phyloP scores from a whole-genome alignment of 2,888 invertebrate genomes.

The Nephrotoma guestfalica region DNA sequence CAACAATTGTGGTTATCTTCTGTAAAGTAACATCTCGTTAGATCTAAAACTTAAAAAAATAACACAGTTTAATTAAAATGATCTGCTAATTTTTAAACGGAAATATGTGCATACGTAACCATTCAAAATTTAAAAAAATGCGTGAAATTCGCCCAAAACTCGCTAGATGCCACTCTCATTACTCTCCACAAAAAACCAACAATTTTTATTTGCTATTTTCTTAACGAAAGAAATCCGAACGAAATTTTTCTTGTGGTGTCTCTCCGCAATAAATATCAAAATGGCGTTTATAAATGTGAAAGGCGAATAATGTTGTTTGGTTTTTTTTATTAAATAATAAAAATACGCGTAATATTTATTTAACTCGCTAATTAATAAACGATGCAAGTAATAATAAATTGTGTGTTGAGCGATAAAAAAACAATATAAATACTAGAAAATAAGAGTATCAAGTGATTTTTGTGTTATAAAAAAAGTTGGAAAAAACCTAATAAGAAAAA shows the following conservation, averaged over 20 bases:
- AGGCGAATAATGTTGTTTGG: slow-evolving; percentile 37
- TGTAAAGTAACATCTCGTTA: too few species aligned
- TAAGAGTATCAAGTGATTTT: neutral
- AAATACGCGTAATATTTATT: slow-evolving; percentile 1
- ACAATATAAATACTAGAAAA: neutral
- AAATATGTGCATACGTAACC: too few species aligned
- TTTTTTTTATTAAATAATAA: slow-evolving; percentile 1
- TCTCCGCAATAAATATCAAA: slow-evolving; percentile 35
- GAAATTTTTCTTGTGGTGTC: slow-evolving; percentile 1
- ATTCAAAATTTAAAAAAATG: neutral
- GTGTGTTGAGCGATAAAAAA: neutral
- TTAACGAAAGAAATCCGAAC: neutral
- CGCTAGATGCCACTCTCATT: neutral
- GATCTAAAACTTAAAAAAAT: too few species aligned
- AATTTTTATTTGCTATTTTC: neutral
- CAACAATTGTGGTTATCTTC: too few species aligned
- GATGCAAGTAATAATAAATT: neutral
- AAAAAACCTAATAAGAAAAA: slow-evolving; percentile 1
- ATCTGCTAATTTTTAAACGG: too few species aligned
- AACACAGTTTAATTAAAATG: too few species aligned
- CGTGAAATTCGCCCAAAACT: neutral
- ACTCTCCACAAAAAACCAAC: neutral
- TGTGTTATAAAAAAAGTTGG: neutral
- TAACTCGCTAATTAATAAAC: neutral
- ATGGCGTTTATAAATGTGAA: slow-evolving; percentile 53